Percentiles rank a stretch among this genome's conserved stretches.
phyloP scores from a whole-genome alignment of 37 sponge, comb jelly and placozoan genomes.

The Theonella swinhoei region DNA sequence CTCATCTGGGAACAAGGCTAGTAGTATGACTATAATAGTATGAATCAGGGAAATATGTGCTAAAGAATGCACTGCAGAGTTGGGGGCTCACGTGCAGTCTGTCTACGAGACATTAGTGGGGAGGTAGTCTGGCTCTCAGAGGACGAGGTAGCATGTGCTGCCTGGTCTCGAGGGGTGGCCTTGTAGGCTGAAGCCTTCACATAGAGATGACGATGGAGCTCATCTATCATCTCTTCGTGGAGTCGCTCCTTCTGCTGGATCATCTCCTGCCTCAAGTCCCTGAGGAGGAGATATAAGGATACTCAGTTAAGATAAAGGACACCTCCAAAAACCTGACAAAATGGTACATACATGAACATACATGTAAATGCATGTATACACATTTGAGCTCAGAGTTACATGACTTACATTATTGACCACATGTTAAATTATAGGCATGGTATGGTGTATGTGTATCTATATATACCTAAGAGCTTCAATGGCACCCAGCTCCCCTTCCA shows the following conservation, averaged over 20 bases:
- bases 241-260: constrained; percentile 53
- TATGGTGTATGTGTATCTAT: neutral
- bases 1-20: too few species aligned
- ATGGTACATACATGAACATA: too few species aligned
- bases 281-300: neutral
- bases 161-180: neutral
- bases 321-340: too few species aligned
- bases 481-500: constrained; percentile 56
- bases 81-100: neutral
- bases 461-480: constrained; percentile 72
- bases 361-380: too few species aligned
- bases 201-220: constrained; percentile 81
- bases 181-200: constrained; percentile 52
- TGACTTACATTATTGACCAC: neutral
- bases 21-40: too few species aligned
- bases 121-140: neutral
- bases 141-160: neutral
- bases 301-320: too few species aligned
- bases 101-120: neutral
- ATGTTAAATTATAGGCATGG: neutral
- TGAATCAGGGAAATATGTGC: too few species aligned
- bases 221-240: constrained; percentile 74
- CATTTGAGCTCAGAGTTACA: too few species aligned
- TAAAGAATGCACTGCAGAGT: neutral
- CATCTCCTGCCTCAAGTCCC: constrained; percentile 72